Evolutionary conservation across 2,113 vertebrate species (phyloP).

Genomic region (Stictonetta naevosa): DNA sequence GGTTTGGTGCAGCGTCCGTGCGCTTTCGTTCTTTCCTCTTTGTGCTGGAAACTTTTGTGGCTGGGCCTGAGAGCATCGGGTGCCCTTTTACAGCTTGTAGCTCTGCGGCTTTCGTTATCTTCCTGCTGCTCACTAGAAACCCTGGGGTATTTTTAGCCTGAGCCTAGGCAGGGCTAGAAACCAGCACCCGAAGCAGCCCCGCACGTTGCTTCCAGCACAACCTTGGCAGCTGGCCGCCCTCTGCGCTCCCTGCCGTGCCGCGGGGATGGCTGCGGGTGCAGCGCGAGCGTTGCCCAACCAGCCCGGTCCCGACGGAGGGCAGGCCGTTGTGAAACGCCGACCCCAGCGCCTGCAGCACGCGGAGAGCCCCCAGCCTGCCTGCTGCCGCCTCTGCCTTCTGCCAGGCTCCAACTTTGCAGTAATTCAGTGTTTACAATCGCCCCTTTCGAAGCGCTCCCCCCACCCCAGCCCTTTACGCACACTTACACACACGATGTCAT

Average conservation of each 20-base stretch:
- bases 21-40: no score
- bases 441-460: neutral
- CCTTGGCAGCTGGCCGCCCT: fast-evolving
- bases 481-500: neutral
- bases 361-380: no score
- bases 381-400: no score
- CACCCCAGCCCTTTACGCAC: neutral
- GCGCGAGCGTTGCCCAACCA: fast-evolving
- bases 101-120: fast-evolving
- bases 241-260: fast-evolving
- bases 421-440: neutral
- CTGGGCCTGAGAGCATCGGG: neutral
- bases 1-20: neutral
- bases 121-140: fast-evolving
- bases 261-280: fast-evolving
- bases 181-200: neutral
- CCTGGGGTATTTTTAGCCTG: neutral
- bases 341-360: neutral
- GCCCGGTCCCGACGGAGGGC: fast-evolving
- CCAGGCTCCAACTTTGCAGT: neutral
- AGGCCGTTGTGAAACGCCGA: neutral
- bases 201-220: neutral
- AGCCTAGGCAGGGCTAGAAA: neutral
- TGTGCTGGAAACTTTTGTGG: neutral
- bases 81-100: neutral